phyloP scores from a whole-genome alignment of 2,797 vertebrate genomes.

The Trichosurus vulpecula region DNA sequence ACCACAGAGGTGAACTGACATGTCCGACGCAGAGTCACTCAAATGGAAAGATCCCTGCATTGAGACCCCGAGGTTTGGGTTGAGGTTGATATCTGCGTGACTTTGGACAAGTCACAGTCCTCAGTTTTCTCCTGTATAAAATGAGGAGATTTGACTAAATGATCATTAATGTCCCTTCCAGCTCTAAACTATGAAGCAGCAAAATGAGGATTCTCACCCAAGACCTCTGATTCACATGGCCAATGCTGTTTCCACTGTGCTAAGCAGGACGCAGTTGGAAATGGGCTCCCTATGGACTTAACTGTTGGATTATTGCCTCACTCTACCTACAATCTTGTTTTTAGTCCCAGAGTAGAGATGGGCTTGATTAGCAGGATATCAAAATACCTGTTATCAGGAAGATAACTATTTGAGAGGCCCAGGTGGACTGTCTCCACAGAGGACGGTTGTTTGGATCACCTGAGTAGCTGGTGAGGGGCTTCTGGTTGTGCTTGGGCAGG shows the following conservation, averaged over 20 bases:
- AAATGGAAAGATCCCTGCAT: not conserved
- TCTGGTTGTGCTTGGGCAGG: not conserved
- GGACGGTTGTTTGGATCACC: not conserved
- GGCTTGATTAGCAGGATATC: not conserved
- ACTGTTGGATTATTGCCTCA: not conserved
- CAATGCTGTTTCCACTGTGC: not conserved
- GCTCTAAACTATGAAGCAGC: not conserved
- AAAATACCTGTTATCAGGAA: not conserved
- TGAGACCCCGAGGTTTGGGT: not conserved
- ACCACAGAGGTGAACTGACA: not conserved
- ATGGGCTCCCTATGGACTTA: not conserved
- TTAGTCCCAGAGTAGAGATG: not conserved
- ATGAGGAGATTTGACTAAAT: not conserved
- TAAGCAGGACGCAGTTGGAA: not conserved
- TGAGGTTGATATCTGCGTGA: not conserved
- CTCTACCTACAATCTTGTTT: not conserved
- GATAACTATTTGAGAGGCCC: not conserved
- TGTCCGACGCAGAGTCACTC: not conserved
- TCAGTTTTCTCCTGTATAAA: not conserved
- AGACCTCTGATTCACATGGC: not conserved
- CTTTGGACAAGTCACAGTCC: not conserved
- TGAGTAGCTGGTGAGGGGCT: not conserved
- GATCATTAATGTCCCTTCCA: not conserved
- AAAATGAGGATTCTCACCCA: not conserved
- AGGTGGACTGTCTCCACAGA: not conserved